These are phyloP conservation scores for Marcusenius ussheri DNA, from an alignment of 2,113 vertebrate species.

Conservation along the genomic window DNA sequence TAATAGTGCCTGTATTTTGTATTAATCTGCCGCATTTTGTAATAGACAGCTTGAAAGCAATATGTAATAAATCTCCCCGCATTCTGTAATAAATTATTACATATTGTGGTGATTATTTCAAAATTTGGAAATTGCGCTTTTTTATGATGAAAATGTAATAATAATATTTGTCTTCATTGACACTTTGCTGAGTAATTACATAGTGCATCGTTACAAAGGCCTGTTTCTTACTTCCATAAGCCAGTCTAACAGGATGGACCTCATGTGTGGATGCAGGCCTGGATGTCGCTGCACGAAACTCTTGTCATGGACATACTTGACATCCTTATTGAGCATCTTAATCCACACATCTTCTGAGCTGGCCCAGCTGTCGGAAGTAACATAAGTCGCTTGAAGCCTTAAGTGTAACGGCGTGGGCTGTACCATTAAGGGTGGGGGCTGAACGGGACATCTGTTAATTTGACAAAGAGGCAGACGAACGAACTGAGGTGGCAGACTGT, in stretches of 20 bases:
- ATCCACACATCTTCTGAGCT: slow-evolving; percentile 91
- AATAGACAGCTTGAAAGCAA: neutral
- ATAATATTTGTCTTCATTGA: neutral
- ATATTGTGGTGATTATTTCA: neutral
- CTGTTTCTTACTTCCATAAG: slow-evolving; percentile 73
- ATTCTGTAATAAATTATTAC: neutral
- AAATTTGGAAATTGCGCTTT: neutral
- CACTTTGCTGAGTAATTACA: neutral
- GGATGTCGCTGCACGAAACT: slow-evolving; percentile 73
- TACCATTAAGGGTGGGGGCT: neutral
- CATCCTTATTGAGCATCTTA: slow-evolving; percentile 91
- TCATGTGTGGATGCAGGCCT: slow-evolving; percentile 84
- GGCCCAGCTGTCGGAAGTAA: slow-evolving; percentile 71
- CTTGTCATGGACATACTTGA: slow-evolving; percentile 81
- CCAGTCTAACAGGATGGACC: slow-evolving; percentile 93
- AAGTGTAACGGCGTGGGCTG: neutral
- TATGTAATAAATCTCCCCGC: neutral
- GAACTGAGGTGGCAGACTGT: neutral
- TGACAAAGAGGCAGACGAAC: neutral
- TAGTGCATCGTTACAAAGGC: neutral
- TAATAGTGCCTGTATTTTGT: neutral
- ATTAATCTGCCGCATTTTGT: neutral
- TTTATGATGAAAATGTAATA: neutral
- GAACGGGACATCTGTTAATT: neutral
- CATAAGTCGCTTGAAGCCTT: neutral